Base-by-base conservation (phyloP, 2,797 vertebrate genomes). In the Psittacula derbiana region DNA sequence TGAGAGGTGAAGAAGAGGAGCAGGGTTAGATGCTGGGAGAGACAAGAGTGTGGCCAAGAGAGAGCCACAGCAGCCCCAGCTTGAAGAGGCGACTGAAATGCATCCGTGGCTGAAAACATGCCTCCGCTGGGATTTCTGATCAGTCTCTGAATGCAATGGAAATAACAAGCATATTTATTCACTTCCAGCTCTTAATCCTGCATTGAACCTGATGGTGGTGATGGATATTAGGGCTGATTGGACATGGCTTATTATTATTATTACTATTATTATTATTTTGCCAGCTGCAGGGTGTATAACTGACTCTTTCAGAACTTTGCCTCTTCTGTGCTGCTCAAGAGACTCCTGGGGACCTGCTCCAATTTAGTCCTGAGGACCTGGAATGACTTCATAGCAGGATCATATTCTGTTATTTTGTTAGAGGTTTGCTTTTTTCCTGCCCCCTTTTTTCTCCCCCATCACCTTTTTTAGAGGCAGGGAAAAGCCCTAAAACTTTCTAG, bases 201-300 rank as follows among this genome's bases (percentile, higher is more conserved):
- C 70, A 16, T 71, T 58, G 62, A 89, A 89, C 74, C 60, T 82
- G 80, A 80, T 85, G 86, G 62, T 81, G 47, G 74, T 96, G 94
- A 96, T 67, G 94, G 95, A 70, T 93, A 94, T 96, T 96, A 91
- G 74, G 55, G 40, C 64, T 96, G 92, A 96, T 95, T 91, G 86
- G 92, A 95, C 94, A 91, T 89, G 91, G 92, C 70, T 96, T 91
- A 92, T 92, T 95, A 94, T 90, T 92, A 91, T 73, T 89, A 88
- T 69, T 94, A 88, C 18, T 89, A 40, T 65, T 95, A 91, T 91
- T 96, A 94, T 88, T 96, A 90, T 95, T 95, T 92, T 78, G 76
- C 88, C 83, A 57, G 90, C 88, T 88, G 83, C 80, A 57, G 95
- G 80, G 65, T 47, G 40, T 82, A 17, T 65, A 57, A 10, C 79